These are phyloP conservation scores for Pachydiplax longipennis DNA, from an alignment of 2,888 invertebrate genomes.

Conservation along the genomic window DNA sequence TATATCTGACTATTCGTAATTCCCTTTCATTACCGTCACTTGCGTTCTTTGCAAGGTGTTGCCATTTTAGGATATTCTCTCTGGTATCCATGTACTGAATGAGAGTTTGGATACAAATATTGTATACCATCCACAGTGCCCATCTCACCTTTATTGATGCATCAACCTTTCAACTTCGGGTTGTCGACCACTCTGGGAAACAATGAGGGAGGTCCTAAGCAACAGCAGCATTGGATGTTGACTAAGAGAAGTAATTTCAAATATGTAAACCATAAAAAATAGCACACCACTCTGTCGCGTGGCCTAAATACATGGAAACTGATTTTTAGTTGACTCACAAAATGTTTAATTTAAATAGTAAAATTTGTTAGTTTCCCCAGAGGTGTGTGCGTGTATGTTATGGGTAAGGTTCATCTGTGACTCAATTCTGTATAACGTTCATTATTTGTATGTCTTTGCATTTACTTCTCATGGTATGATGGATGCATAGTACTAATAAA, in stretches of 20 bases:
- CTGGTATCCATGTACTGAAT: not conserved
- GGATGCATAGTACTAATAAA: not conserved
- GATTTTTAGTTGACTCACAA: conserved; percentile 25
- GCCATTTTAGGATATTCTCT: conserved; percentile 1
- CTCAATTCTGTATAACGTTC: not conserved
- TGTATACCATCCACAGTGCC: conserved; percentile 58
- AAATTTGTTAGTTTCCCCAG: not conserved
- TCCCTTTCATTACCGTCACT: not conserved
- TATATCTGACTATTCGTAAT: not conserved
- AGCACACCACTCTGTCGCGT: conserved; percentile 37
- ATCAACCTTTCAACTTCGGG: conserved; percentile 64
- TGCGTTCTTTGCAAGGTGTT: no score
- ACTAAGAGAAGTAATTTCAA: conserved; percentile 63
- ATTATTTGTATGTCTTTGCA: not conserved
- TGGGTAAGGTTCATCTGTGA: conserved; percentile 7
- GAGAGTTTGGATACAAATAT: conserved; percentile 34
- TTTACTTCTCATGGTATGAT: not conserved
- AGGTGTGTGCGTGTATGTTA: conserved; percentile 23
- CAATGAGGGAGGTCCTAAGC: conserved; percentile 66
- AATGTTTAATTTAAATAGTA: conserved; percentile 10
- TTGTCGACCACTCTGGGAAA: conserved; percentile 63
- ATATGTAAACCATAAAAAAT: conserved; percentile 39
- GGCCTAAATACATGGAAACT: conserved; percentile 35
- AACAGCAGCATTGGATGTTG: conserved; percentile 62
- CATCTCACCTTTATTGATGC: conserved; percentile 64